Evolutionary conservation across 2,113 vertebrate species (phyloP), one percentile per base, ranked within the genome.

Genomic region (Albula glossodonta): DNA sequence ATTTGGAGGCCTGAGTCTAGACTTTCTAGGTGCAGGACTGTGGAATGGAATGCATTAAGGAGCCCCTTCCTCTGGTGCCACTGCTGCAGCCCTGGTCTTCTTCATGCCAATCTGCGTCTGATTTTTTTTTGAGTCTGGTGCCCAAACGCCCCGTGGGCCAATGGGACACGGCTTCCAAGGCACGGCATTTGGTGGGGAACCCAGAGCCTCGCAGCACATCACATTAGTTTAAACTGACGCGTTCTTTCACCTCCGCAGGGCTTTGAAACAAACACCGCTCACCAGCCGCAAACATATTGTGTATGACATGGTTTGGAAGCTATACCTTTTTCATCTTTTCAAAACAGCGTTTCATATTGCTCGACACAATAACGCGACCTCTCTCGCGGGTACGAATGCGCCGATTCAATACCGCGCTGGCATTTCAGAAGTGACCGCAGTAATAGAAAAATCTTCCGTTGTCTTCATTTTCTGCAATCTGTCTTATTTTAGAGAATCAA

Each of bases 31-130:
- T 96, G 96, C 95, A 41, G 95, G 96, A 95, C 87, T 92, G 89
- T 92, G 96, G 94, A 96, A 95, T 97, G 96, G 96, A 94, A 96
- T 96, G 96, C 94, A 96, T 97, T 97, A 97, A 41, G 89, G 87
- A 90, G 86, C 91, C 90, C 91, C 92, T 93, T 92, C 91, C 90
- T 90, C 91, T 60, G 89, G 91, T 83, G 93, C 92, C 90, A 94
- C 89, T 93, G 93, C 92, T 93, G 90, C 85, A 87, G 90, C 86
- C 90, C 94, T 95, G 95, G 92, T 95, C 95, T 94, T 94, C 92
- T 95, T 96, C 95, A 92, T 93, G 88, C 91, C 95, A 96, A 96
- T 94, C 96, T 96, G 96, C 97, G 96, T 97, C 97, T 97, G 96
- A 98, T 98, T 95, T 98, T 94, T 41, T 41, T 41, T 95, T 94